Evolutionary conservation across 2,113 vertebrate genomes (phyloP).

Genomic region (Melanocharis versteri): DNA sequence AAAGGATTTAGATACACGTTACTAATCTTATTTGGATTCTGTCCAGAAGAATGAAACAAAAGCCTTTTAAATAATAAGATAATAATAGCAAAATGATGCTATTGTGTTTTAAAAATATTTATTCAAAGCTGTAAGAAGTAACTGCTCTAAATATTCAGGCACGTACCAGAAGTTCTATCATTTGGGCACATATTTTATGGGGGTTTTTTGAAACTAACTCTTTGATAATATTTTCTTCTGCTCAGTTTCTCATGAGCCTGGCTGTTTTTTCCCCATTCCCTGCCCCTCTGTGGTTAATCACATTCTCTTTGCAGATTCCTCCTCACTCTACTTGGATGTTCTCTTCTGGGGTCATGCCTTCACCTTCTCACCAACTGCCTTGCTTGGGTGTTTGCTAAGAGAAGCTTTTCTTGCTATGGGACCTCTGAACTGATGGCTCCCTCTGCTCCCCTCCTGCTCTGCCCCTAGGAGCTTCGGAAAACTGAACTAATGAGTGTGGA

Average conservation of each 20-base stretch:
- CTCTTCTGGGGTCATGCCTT: neutral
- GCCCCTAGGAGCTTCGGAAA: neutral
- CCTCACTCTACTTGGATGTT: neutral
- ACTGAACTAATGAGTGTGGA: neutral
- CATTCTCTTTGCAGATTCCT: neutral
- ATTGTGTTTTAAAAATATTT: neutral
- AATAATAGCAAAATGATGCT: neutral
- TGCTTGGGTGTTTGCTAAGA: neutral
- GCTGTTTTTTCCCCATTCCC: neutral
- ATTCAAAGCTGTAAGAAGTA: neutral
- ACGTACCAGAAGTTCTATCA: neutral
- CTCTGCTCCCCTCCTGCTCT: neutral
- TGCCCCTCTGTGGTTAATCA: neutral
- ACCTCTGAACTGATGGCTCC: neutral
- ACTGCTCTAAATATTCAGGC: neutral
- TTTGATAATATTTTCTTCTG: neutral
- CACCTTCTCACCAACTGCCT: neutral
- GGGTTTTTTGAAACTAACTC: accelerated
- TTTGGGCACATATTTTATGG: neutral
- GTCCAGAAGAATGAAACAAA: neutral
- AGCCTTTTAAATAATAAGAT: neutral
- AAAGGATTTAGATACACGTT: neutral
- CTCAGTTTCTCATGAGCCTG: neutral
- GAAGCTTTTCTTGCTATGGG: conserved; percentile 1
- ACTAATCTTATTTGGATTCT: neutral